phyloP scores from a whole-genome alignment of 1,140 invertebrate genomes.

The Babylonia areolata region DNA sequence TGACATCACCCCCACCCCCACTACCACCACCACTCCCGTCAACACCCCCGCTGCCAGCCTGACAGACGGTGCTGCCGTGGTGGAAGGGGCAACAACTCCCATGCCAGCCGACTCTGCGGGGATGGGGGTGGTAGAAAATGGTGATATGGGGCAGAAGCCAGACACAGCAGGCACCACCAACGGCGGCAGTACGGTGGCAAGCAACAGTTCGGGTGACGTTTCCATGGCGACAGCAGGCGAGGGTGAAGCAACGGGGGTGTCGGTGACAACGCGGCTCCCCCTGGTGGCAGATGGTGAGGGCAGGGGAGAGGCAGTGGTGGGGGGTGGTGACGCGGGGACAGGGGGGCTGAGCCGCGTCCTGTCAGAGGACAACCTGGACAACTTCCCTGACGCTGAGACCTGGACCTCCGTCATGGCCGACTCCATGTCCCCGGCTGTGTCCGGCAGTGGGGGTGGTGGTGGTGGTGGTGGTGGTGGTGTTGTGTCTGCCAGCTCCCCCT shows the following conservation, averaged over 20 bases:
- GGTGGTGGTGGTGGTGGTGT: not conserved
- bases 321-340: not conserved
- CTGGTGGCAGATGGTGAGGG: not conserved
- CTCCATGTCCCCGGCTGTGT: not conserved
- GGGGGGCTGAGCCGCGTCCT: not conserved
- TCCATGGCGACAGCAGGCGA: not conserved
- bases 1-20: not conserved
- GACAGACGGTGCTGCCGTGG: not conserved
- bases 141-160: no score
- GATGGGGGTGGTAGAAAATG: no score
- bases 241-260: not conserved
- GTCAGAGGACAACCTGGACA: not conserved
- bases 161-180: no score
- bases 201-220: not conserved
- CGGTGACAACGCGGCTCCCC: not conserved
- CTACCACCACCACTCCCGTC: not conserved
- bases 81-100: no score
- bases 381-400: conserved; percentile 12
- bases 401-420: not conserved
- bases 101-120: no score
- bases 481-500: not conserved
- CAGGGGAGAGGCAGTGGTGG: not conserved
- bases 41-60: not conserved
- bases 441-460: not conserved
- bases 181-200: not conserved